Conservation (phyloP, 2,797 vertebrate species). For the Sparus aurata region DNA sequence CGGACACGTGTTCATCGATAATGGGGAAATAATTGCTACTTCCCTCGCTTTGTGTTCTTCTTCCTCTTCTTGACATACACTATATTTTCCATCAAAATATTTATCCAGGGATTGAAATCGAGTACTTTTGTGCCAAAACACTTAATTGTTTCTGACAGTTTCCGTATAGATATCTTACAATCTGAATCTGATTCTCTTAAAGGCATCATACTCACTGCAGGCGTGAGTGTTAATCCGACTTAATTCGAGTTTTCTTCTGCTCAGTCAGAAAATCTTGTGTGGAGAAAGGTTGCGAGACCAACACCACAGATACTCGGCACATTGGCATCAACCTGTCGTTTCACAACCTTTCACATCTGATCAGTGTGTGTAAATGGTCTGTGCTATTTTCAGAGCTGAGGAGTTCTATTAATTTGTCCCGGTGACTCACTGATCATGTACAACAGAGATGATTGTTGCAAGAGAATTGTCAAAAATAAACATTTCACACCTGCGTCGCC, state of each 20-base stretch:
- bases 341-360: constrained; percentile 15
- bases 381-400: constrained; percentile 33
- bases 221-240: neutral
- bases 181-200: neutral
- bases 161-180: neutral
- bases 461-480: no score
- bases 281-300: neutral
- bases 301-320: neutral
- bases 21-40: no score
- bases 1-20: no score
- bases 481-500: constrained; percentile 19
- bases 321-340: neutral
- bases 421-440: constrained; percentile 12
- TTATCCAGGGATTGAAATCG: no score
- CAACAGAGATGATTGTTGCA: constrained; percentile 25
- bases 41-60: no score
- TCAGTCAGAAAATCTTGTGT: constrained; percentile 18
- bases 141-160: no score
- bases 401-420: constrained; percentile 29
- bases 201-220: neutral
- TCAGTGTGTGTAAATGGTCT: neutral
- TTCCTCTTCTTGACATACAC: no score
- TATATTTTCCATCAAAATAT: no score
- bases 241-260: neutral
- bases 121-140: no score